A percentile compares a stretch with the other conserved stretches of the same genome.
These are phyloP conservation scores for Phoenicopterus ruber DNA, from an alignment of 2,113 vertebrate genomes.

Conservation along the genomic window DNA sequence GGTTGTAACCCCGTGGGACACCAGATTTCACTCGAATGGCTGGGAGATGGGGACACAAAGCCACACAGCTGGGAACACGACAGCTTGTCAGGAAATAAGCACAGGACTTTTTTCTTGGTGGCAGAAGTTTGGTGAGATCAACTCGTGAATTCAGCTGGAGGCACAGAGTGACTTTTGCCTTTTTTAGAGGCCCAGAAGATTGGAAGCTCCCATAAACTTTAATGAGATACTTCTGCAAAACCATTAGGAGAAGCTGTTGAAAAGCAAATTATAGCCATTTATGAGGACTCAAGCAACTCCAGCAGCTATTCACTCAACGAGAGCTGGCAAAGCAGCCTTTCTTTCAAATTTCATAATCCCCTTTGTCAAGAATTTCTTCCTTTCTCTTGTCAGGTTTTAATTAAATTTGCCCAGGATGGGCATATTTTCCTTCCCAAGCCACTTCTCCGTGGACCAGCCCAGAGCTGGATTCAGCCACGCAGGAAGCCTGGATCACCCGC, in stretches of 20 bases:
- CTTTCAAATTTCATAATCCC: neutral
- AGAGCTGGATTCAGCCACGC: neutral
- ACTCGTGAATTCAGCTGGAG: neutral
- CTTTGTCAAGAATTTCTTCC: neutral
- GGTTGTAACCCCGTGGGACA: neutral
- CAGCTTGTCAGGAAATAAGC: neutral
- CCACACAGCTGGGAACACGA: neutral
- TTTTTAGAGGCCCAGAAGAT: neutral
- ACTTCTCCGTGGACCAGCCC: neutral
- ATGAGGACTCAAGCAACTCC: neutral
- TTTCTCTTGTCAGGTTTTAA: neutral
- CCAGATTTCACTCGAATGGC: neutral
- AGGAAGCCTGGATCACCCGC: neutral
- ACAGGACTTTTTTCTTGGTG: neutral
- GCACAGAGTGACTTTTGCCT: neutral
- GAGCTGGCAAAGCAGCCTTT: neutral
- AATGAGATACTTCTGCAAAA: neutral
- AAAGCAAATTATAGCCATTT: constrained; percentile 17
- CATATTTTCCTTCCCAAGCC: neutral
- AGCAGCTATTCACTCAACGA: neutral
- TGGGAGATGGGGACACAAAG: neutral
- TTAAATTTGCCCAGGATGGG: neutral
- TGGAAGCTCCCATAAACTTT: neutral
- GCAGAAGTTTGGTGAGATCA: neutral
- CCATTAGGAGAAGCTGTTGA: neutral